These are phyloP conservation scores for Madoqua kirkii DNA, from an alignment of 2,113 vertebrate genomes.

Conservation along the genomic window DNA sequence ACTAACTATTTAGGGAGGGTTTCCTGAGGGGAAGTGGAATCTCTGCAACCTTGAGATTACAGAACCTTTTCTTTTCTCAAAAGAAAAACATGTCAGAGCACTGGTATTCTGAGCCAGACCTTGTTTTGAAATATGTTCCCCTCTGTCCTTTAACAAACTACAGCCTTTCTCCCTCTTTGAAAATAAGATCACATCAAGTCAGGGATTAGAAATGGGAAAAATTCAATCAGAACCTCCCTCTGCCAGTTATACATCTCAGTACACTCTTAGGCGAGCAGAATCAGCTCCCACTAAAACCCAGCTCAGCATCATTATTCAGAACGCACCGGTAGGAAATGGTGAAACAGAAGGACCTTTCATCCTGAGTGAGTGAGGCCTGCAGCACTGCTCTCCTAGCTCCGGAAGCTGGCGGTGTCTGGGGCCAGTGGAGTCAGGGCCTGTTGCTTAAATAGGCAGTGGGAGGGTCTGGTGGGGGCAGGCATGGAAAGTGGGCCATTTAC, in stretches of 20 bases:
- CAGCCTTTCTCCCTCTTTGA: constrained; percentile 37
- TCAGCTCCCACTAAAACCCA: background rate
- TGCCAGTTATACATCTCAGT: background rate
- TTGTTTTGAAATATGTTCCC: constrained; percentile 29
- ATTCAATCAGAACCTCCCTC: constrained; percentile 36
- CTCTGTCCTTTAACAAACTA: constrained; percentile 18
- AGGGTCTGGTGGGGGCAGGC: constrained; percentile 1
- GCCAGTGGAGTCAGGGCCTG: constrained; percentile 9
- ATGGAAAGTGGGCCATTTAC: constrained; percentile 55
- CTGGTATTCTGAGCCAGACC: constrained; percentile 34
- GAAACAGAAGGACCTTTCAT: constrained; percentile 69
- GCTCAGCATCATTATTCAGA: background rate
- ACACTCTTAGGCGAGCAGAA: background rate
- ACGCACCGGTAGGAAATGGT: constrained; percentile 57
- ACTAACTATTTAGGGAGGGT: constrained; percentile 31
- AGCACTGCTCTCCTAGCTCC: constrained; percentile 39
- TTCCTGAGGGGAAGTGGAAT: constrained; percentile 38
- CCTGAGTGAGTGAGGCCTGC: background rate
- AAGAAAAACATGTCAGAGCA: constrained; percentile 29
- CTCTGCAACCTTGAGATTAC: constrained; percentile 31
- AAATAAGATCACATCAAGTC: constrained; percentile 40
- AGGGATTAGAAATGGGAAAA: constrained; percentile 22
- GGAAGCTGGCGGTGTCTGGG: constrained; percentile 32
- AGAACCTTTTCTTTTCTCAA: background rate
- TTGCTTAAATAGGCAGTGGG: constrained; percentile 64